These are phyloP conservation scores for Antheraea assamensis DNA, from an alignment of 2,888 invertebrate species.

Conservation along the genomic window DNA sequence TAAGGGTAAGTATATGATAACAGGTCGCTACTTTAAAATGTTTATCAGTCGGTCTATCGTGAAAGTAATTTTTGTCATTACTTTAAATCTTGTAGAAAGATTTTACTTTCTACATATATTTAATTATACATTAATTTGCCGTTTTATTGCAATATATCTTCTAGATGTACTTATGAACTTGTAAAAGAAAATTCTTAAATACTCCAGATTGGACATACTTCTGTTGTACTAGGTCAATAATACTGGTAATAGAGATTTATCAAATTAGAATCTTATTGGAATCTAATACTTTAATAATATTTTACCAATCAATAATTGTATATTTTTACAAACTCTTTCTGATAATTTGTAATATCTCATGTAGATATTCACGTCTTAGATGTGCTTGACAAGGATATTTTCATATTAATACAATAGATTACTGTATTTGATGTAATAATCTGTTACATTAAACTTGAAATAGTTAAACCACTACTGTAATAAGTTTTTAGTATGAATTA, in stretches of 20 bases:
- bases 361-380: neutral
- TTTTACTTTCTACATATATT: neutral
- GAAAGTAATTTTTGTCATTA: constrained; percentile 19
- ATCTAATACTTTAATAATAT: neutral
- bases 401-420: too few species aligned
- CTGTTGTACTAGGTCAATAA: neutral
- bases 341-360: neutral
- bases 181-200: neutral
- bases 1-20: constrained; percentile 67
- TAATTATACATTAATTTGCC: neutral
- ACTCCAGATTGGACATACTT: neutral
- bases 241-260: constrained; percentile 11
- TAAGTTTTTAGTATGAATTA: too few species aligned
- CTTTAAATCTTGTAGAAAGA: neutral
- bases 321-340: neutral
- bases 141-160: neutral
- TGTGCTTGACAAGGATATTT: neutral
- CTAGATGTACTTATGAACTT: neutral
- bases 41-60: constrained; percentile 50
- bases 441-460: too few species aligned
- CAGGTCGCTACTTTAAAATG: constrained; percentile 44
- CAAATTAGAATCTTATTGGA: constrained; percentile 50
- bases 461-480: too few species aligned
- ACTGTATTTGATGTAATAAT: too few species aligned
- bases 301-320: neutral